Base-by-base conservation (phyloP, 2,888 invertebrate species). In the Synanthedon andrenaeformis region DNA sequence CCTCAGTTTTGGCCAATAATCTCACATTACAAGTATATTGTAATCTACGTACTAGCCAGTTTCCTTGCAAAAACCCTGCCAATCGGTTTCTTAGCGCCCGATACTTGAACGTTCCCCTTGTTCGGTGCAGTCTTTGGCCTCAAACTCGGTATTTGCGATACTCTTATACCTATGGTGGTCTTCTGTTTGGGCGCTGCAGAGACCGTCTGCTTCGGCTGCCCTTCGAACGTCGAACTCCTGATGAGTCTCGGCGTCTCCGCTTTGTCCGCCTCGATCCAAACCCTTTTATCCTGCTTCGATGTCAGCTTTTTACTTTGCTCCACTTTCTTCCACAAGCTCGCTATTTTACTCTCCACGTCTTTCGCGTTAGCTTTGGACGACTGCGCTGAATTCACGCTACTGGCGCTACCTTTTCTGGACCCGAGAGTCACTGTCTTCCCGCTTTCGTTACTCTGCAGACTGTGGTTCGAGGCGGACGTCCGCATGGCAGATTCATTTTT, bases 301-400 rank as follows among this genome's bases (percentile, higher is more conserved):
- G 80, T 89, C 59, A 89, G 88, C 55, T 88, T 91, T 60, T 91
- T 92, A 45, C 82, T 90, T 55, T 92, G 91, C 64, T 93, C 93
- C 0, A 93, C 93, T 70, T 90, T 92, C 66, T 93, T 94, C 94
- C 94, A 95, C 13, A 95, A 76, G 65, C 90, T 92, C 0, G 94
- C 93, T 53, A 95, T 94, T 74, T 93, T 94, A 72, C 94, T 94
- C 11, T 93, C 92, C 1, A 92, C 90, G 59, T 92, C 92, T 75
- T 92, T 91, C 13, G 87, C 74, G 51, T 78, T 74, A 0, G 82
- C 76, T 60, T 85, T 89, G 0, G 90, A 82, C 13, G 89, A 87
- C 12, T 90, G 83, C 6, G 35, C 35, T 0, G 90, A 90, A 70
- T 91, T 92, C 55, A 92, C 91, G 64, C 89, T 90, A 1, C 91